These are phyloP conservation scores for Stenolophus ochropezus DNA, from an alignment of 2,888 invertebrate genomes.

Conservation along the genomic window DNA sequence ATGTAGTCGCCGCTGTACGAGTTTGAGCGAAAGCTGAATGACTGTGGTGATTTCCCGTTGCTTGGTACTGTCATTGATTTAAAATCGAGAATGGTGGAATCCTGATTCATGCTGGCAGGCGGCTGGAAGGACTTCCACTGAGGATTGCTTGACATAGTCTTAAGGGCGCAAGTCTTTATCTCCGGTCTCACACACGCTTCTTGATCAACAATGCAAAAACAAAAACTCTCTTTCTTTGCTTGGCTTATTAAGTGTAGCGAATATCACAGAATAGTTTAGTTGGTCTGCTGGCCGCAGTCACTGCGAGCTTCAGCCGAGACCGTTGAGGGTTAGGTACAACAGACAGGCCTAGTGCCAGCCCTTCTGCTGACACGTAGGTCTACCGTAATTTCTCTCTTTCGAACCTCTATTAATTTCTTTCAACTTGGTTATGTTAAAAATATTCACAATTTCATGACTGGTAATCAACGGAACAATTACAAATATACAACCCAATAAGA, in stretches of 20 bases:
- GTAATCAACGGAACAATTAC: constrained; percentile 55
- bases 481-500: constrained; percentile 47
- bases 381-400: constrained; percentile 6
- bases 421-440: constrained; percentile 33
- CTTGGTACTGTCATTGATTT: constrained; percentile 82
- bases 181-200: constrained; percentile 32
- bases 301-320: constrained; percentile 23
- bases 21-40: constrained; percentile 71
- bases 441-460: constrained; percentile 59
- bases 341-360: constrained; percentile 43
- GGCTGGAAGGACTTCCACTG: constrained; percentile 94
- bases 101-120: constrained; percentile 86
- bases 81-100: constrained; percentile 87
- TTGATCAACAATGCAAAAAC: constrained; percentile 44
- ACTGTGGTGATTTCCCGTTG: constrained; percentile 72
- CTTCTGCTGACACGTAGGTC: constrained; percentile 45
- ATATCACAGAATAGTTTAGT: constrained; percentile 80
- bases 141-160: constrained; percentile 86
- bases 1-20: constrained; percentile 72
- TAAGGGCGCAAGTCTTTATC: constrained; percentile 59
- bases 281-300: constrained; percentile 5
- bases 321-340: constrained; percentile 34
- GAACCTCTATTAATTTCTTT: constrained; percentile 1
- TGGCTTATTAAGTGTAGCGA: constrained; percentile 73
- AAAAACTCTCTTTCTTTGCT: constrained; percentile 62